Conservation (phyloP, 2,888 invertebrate genomes). For the Melanotus villosus region DNA sequence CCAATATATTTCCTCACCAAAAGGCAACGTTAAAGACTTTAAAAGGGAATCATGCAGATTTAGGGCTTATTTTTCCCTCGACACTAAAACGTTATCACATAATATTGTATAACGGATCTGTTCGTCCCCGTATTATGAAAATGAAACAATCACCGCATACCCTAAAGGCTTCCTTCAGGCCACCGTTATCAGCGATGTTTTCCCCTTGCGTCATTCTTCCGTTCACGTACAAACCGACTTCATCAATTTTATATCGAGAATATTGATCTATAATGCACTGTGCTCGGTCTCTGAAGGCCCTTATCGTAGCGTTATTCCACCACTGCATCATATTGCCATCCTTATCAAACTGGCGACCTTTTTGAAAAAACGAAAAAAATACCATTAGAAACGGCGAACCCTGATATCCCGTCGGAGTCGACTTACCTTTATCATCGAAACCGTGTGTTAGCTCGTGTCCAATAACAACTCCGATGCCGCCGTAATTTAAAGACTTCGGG, state of each 20-base stretch:
- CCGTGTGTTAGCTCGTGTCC: slow-evolving; percentile 91
- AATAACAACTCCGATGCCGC: slow-evolving; percentile 89
- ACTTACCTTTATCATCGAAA: slow-evolving; percentile 83
- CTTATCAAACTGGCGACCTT: slow-evolving; percentile 90
- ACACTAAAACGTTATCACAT: too few relatives aligned
- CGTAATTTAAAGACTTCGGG: slow-evolving; percentile 87
- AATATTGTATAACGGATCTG: too few relatives aligned
- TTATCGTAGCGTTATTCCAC: slow-evolving; percentile 91
- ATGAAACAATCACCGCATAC: slow-evolving; percentile 67
- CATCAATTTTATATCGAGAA: slow-evolving; percentile 84
- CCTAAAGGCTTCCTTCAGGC: slow-evolving; percentile 89
- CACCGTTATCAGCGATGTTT: slow-evolving; percentile 95
- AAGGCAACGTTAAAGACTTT: too few relatives aligned
- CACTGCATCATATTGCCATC: slow-evolving; percentile 92
- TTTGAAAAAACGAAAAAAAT: background rate
- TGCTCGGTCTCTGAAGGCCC: slow-evolving; percentile 83
- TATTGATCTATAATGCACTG: slow-evolving; percentile 93
- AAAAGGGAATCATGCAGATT: too few relatives aligned
- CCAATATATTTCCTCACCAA: too few relatives aligned
- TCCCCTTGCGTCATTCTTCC: slow-evolving; percentile 88
- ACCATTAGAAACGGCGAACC: background rate
- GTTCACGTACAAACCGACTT: slow-evolving; percentile 80
- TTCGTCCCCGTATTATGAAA: background rate
- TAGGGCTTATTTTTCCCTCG: too few relatives aligned
- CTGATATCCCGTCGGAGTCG: too few relatives aligned